Evolutionary conservation across 2,888 invertebrate genomes (phyloP), one percentile per base, ranked within the genome.

Genomic region (Ptychoptera contaminata): DNA sequence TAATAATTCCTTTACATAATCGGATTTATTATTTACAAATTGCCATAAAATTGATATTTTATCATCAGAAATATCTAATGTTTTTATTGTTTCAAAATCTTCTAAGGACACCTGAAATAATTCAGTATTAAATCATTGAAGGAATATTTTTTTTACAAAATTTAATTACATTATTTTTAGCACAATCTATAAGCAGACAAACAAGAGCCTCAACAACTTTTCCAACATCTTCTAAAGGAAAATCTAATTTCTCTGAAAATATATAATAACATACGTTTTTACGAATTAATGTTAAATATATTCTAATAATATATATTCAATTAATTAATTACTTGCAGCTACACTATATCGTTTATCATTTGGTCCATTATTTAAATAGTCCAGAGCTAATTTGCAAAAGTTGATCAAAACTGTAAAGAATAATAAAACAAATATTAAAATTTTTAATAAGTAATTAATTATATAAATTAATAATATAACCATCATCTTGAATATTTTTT

Each of bases 131-230:
- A 16, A n/a, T 8, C n/a, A 42, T 42, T 5, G 14, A 12, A 32
- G n/a, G n/a, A n/a, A n/a, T n/a, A n/a, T n/a, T n/a, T n/a, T n/a
- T n/a, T n/a, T n/a, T n/a, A n/a, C n/a, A n/a, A n/a, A n/a, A n/a
- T n/a, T n/a, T n/a, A n/a, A n/a, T n/a, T 61, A 79, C 79, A 67
- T 77, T 76, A 50, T 78, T 70, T 63, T 78, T 81, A 52, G 77
- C 77, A 50, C 76, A 75, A 62, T 84, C 76, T 14, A 82, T 65
- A 41, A 85, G 65, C 41, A 85, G 67, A 59, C 82, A 77, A n/a
- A 82, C 72, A 43, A 86, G 61, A 15, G 79, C 82, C 64, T 82
- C 77, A 11, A 85, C 72, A 37, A 79, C 70, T 1, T 51, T 48
- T 52, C 72, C 71, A 11, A 78, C 68, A 12, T 61, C 54, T 42